phyloP scores from a whole-genome alignment of 2,888 invertebrate species.

The Theristus sp. region DNA sequence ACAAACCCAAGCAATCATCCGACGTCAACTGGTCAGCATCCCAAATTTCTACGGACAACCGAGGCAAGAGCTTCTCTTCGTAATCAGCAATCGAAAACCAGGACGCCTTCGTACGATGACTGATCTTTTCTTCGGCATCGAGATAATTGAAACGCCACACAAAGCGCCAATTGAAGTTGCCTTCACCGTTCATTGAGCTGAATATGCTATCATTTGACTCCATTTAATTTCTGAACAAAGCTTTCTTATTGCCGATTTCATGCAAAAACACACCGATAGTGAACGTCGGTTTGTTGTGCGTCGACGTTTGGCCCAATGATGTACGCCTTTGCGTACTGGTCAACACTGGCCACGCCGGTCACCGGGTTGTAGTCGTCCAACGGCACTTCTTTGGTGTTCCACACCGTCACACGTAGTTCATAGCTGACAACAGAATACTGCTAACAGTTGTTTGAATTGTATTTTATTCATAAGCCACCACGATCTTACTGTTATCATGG shows the following conservation, averaged over 20 bases:
- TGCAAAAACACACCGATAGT: constrained; percentile 41
- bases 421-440: constrained; percentile 35
- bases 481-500: no score
- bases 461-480: not conserved
- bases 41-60: constrained; percentile 58
- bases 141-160: constrained; percentile 59
- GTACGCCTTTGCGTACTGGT: constrained; percentile 72
- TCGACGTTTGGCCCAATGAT: constrained; percentile 33
- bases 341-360: constrained; percentile 79
- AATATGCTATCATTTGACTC: not conserved
- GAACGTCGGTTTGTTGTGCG: constrained; percentile 59
- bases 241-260: not conserved
- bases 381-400: constrained; percentile 83
- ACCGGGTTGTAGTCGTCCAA: constrained; percentile 75
- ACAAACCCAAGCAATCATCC: constrained; percentile 65
- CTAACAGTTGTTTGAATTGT: not conserved
- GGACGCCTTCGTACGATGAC: constrained; percentile 45
- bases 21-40: constrained; percentile 57
- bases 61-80: constrained; percentile 52
- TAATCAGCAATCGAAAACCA: constrained; percentile 57
- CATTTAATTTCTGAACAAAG: no score
- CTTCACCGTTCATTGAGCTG: constrained; percentile 51
- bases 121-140: constrained; percentile 52
- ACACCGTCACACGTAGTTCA: constrained; percentile 66
- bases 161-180: constrained; percentile 76